Base-by-base conservation (phyloP, 2,113 vertebrate species). In the Tautogolabrus adspersus region DNA sequence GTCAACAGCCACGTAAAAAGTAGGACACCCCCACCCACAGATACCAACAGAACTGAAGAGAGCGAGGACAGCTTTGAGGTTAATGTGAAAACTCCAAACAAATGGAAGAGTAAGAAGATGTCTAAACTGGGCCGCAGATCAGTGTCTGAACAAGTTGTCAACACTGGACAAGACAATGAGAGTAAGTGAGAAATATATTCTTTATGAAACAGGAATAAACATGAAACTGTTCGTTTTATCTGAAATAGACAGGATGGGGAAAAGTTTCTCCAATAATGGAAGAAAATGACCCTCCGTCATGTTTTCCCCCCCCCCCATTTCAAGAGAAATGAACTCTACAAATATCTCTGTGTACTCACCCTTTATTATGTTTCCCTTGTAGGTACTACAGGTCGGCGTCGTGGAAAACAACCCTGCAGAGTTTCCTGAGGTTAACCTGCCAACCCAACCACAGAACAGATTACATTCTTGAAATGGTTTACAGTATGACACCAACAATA, bases 161-260 rank as follows among this genome's bases (percentile, higher is more conserved):
- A 57, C 77, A 22, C 75, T 1, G 8, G 38, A 30, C 63, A 42
- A 10, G 86, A 92, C 62, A 75, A 40, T 34, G 64, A 86, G 40
- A 87, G 92, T 93, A 82, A 92, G 92, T 91, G 55, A 10, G 15
- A 1, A 34, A 37, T 19, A 12, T 11, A 42, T 21, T 3, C 8
- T 6, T 1, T 13, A 11, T 12, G 5, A 38, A 23, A 64, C 8
- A 16, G 19, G 8, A 55, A 60, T 38, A 49, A 59, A 47, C 22
- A 38, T 8, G 16, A 49, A 47, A 47, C 46, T 18, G 5, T 18
- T 26, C n/a, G 13, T 10, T 47, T 15, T 5, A 47, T 15, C 46
- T 47, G 2, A 3, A 16, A 34, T 34, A 34, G 3, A 47, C 11
- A 42, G 13, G 13, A 46, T 46, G 2, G 11, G 3, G 40, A 11